Evolutionary conservation across 2,113 vertebrate species (phyloP).

Genomic region (Hypanus sabinus): DNA sequence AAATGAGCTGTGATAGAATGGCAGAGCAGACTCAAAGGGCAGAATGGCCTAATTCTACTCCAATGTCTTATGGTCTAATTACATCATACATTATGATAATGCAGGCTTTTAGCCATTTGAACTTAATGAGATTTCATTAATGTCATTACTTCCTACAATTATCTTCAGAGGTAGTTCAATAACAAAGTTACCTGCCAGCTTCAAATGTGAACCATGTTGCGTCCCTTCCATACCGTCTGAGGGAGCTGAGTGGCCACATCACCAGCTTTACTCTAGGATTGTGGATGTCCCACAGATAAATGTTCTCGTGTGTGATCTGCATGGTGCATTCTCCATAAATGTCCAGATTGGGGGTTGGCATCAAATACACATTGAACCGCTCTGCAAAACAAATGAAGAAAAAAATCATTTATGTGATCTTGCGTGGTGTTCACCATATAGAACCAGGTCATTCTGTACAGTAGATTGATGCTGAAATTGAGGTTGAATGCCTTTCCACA

Average conservation of each 20-base stretch:
- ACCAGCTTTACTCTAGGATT: slow-evolving; percentile 92
- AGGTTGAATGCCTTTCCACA: background rate
- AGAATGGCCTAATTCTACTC: too few relatives aligned
- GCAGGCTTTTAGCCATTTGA: background rate
- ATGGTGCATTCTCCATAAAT: slow-evolving; percentile 98
- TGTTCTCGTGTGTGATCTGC: slow-evolving; percentile 98
- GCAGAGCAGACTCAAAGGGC: too few relatives aligned
- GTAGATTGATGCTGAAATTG: background rate
- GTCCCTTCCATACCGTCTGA: slow-evolving; percentile 90
- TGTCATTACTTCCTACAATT: background rate
- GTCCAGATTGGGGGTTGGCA: slow-evolving; percentile 97
- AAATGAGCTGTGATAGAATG: too few relatives aligned
- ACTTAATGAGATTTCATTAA: background rate
- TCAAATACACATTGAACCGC: slow-evolving; percentile 93
- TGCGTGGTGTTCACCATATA: background rate
- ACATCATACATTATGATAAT: background rate
- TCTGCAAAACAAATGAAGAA: slow-evolving; percentile 60
- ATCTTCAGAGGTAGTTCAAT: background rate
- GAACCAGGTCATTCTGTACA: background rate
- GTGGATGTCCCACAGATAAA: slow-evolving; percentile 98
- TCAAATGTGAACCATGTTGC: slow-evolving; percentile 98
- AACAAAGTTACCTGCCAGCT: slow-evolving; percentile 75
- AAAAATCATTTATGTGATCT: background rate
- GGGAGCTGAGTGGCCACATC: slow-evolving; percentile 96
- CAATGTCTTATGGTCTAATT: too few relatives aligned